Conservation (phyloP, 2,797 vertebrate genomes). For the Pseudochromis fuscus region DNA sequence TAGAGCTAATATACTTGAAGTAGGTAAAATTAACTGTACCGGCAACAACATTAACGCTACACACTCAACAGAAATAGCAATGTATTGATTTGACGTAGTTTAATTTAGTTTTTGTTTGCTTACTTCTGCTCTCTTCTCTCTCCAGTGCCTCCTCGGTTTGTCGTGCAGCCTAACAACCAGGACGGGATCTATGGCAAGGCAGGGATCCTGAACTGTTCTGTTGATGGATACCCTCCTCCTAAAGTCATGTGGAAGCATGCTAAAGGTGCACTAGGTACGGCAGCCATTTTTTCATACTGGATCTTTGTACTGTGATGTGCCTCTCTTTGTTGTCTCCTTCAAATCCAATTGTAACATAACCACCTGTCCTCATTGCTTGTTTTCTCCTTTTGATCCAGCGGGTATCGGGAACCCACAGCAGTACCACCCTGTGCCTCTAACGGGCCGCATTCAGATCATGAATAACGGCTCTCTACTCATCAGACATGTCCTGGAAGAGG, state of each 20-base stretch:
- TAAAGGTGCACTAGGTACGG: constrained; percentile 87
- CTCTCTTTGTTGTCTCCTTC: constrained; percentile 23
- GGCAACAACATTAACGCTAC: not conserved
- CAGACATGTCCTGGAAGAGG: constrained; percentile 96
- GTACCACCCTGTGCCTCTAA: constrained; percentile 97
- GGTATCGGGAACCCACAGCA: constrained; percentile 97
- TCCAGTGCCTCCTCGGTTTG: constrained; percentile 94
- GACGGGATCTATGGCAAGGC: constrained; percentile 98
- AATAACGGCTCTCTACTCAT: constrained; percentile 96
- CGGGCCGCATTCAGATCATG: constrained; percentile 97
- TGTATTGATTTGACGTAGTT: not conserved
- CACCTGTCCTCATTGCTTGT: not conserved
- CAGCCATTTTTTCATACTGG: constrained; percentile 47
- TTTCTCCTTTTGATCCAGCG: constrained; percentile 58
- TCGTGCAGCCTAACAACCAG: constrained; percentile 98
- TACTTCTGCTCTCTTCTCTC: not conserved
- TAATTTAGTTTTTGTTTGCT: not conserved
- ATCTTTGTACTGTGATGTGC: constrained; percentile 19
- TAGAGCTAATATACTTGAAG: not conserved
- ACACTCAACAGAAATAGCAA: not conserved
- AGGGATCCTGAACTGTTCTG: constrained; percentile 96
- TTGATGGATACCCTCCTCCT: constrained; percentile 96
- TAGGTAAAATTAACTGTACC: not conserved
- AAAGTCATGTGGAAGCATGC: constrained; percentile 99
- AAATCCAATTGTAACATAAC: constrained; percentile 12